Evolutionary conservation across 1,140 invertebrate species (phyloP).

Genomic region (Cyclargus thomasi): DNA sequence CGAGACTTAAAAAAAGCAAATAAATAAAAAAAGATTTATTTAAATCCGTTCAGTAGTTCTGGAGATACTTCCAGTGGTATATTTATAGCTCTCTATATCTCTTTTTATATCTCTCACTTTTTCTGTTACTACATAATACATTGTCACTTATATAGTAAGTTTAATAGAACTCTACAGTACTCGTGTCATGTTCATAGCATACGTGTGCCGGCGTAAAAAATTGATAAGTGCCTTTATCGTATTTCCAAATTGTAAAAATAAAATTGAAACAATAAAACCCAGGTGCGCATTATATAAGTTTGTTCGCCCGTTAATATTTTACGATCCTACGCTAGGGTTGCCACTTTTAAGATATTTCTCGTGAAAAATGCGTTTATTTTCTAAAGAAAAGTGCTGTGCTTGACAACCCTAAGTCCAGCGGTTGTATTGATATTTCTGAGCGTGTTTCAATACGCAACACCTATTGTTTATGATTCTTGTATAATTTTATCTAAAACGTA

Average conservation of each 20-base stretch:
- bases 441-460: background rate
- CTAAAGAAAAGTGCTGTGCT: background rate
- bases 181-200: too few species aligned
- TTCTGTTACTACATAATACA: too few species aligned
- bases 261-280: slow-evolving; percentile 1
- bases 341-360: background rate
- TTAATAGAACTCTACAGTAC: too few species aligned
- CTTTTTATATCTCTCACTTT: too few species aligned
- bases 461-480: background rate
- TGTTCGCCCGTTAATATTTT: background rate
- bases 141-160: too few species aligned
- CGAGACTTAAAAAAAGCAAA: too few species aligned
- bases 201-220: background rate
- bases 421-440: background rate
- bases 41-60: too few species aligned
- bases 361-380: background rate
- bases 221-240: background rate
- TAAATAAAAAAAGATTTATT: too few species aligned
- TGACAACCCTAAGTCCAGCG: background rate
- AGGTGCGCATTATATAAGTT: slow-evolving; percentile 3
- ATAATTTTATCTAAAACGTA: background rate
- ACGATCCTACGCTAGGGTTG: background rate
- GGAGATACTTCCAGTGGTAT: too few species aligned
- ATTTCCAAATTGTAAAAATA: background rate
- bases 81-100: too few species aligned